Evolutionary conservation across 2,113 vertebrate species (phyloP).

Genomic region (Symphodus melops): DNA sequence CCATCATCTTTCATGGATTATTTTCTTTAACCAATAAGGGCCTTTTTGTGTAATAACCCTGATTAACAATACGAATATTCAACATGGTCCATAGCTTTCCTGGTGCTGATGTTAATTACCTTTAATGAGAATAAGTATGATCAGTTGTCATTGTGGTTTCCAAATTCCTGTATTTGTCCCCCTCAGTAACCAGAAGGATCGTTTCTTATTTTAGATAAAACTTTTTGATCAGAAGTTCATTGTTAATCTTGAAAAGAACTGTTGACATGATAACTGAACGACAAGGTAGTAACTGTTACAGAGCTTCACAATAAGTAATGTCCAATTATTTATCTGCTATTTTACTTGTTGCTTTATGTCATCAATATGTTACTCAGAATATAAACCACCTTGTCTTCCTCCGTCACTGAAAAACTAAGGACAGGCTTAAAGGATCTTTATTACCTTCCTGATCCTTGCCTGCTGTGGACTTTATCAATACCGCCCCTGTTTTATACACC

Average conservation of each 20-base stretch:
- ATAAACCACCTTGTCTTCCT: neutral
- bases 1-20: too few relatives aligned
- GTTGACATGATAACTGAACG: neutral
- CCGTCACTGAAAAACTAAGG: neutral
- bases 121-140: too few relatives aligned
- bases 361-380: neutral
- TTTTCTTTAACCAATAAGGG: too few relatives aligned
- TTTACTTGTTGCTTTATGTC: neutral
- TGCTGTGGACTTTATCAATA: constrained; percentile 43
- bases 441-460: constrained; percentile 14
- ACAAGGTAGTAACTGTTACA: neutral
- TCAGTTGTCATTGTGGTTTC: too few relatives aligned
- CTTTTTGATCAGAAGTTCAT: neutral
- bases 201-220: too few relatives aligned
- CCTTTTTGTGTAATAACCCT: too few relatives aligned
- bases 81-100: too few relatives aligned
- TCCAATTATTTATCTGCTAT: too few relatives aligned
- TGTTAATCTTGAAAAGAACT: neutral
- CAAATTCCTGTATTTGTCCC: too few relatives aligned
- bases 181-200: too few relatives aligned
- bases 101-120: too few relatives aligned
- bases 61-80: too few relatives aligned
- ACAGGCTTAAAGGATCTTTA: constrained; percentile 4
- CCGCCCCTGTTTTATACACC: constrained; percentile 39
- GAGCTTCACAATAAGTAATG: neutral